Conservation (phyloP, 2,888 invertebrate genomes). For the Notocelia uddmanniana region DNA sequence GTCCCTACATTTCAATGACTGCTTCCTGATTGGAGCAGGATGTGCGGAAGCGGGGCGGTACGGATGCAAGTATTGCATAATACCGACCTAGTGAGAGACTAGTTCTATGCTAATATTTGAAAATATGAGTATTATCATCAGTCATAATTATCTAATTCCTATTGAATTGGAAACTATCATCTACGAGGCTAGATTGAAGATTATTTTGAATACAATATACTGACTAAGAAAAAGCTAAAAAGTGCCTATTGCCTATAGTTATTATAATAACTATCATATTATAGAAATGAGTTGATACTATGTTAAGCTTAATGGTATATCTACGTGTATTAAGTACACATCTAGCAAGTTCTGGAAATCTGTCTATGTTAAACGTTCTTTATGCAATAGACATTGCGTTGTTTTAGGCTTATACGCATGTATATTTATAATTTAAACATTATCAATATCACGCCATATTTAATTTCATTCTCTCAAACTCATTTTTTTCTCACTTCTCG, state of each 20-base stretch:
- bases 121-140: conserved; percentile 62
- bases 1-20: too few relatives aligned
- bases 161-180: conserved; percentile 72
- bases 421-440: not conserved
- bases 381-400: conserved; percentile 5
- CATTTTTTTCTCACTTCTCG: conserved; percentile 39
- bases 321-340: conserved; percentile 28
- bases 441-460: not conserved
- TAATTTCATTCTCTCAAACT: not conserved
- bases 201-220: conserved; percentile 29
- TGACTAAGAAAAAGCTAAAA: conserved; percentile 29
- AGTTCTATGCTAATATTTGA: not conserved
- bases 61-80: not conserved
- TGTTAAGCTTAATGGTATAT: conserved; percentile 25
- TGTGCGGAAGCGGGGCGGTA: too few relatives aligned
- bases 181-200: conserved; percentile 32
- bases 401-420: not conserved
- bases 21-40: too few relatives aligned
- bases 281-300: conserved; percentile 37
- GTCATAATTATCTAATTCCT: conserved; percentile 64
- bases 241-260: conserved; percentile 39
- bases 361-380: not conserved
- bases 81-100: too few relatives aligned
- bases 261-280: conserved; percentile 28
- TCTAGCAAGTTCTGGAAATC: conserved; percentile 24